Base-by-base conservation (phyloP, 35 echinoderm and acorn worm species). In the Ophioderma brevispina region DNA sequence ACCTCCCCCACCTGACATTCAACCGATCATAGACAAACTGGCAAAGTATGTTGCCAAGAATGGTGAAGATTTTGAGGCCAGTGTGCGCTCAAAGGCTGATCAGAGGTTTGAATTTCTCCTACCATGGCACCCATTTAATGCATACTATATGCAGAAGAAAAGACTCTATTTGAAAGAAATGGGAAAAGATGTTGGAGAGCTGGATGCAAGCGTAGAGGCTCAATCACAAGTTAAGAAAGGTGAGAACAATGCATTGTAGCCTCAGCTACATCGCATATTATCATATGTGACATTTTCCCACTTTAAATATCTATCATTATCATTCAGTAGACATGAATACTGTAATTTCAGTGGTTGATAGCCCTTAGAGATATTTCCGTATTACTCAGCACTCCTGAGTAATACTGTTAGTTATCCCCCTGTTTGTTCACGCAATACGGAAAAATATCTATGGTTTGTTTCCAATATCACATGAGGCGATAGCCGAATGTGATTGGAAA, bases 21-120 rank as follows among this genome's bases (percentile, higher is more conserved):
- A 99, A 52, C 97, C 97, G 25, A 87, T 99, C 80, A 99, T 99
- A 31, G 97, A 99, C 85, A 99, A 99, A 59, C 75, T 99, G 84
- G 97, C 97, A 13, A 90, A 95, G 42, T 99, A 93, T 52, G 97
- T 99, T 6, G 97, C 97, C 39, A 99, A 94, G 91, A 99, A 99
- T 33, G 97, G 97, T 0, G 91, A 90, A 18, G 97, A 99, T 25
- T 99, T 99, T 91, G 97, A 99, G 32, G 89, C 90, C 46, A 93
- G 94, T n/a, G 91, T 99, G 13, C 91, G 91, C 14, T 76, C 82
- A 38, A 99, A 99, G 77, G 76, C 80, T 0, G 97, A 99, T 43
- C 80, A 87, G 4, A 50, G 97, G 34, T 99, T 99, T 91, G 97
- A 99, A 30, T 99, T 99, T 75, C 80, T 99, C 0, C 64, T 92